Base-by-base conservation (phyloP, 2,888 invertebrate species). In the Drosophila merina region DNA sequence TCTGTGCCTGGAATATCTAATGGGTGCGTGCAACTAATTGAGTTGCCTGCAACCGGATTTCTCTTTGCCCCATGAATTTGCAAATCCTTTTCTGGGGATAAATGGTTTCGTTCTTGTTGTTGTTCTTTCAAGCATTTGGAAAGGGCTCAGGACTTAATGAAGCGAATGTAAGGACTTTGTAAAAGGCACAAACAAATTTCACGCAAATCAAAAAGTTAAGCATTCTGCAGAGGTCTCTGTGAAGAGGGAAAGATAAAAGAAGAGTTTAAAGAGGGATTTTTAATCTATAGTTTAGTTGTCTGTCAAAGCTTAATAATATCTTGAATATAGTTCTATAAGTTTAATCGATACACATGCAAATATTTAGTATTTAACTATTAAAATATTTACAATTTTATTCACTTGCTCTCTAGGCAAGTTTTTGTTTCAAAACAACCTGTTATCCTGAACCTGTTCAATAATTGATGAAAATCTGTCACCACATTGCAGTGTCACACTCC, bases 21-120 rank as follows among this genome's bases (percentile, higher is more conserved):
- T 86, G 86, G 84, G 79, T 79, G 83, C 84, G 76, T 83, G 86
- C 81, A 79, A 81, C 81, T 84, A 84, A 86, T 84, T 86, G 84
- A 84, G 81, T 86, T 81, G 79, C 73, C 64, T 31, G 67, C 49
- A 47, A 70, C 54, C 50, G 70, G 70, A 62, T 51, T 62, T 47
- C 50, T 36, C 45, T 20, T 12, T 51, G 51, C 14, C 54, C 9
- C 67, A 47, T 57, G 49, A 56, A 57, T 67, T 62, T 67, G 57
- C 57, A 50, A 67, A 67, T 67, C 57, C 67, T 47, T 52, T 56
- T 56, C 47, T 62, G 14, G 51, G 70, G 36, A 52, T 56, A 59
- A 70, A 56, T 62, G 70, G 51, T 36, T 62, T 69, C 42, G 28
- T 52, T 47, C 28, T 20, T 40, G 8, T 26, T 42, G 14, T 12